phyloP scores from a whole-genome alignment of 23 tunicate species.

The Ciona savignyi region DNA sequence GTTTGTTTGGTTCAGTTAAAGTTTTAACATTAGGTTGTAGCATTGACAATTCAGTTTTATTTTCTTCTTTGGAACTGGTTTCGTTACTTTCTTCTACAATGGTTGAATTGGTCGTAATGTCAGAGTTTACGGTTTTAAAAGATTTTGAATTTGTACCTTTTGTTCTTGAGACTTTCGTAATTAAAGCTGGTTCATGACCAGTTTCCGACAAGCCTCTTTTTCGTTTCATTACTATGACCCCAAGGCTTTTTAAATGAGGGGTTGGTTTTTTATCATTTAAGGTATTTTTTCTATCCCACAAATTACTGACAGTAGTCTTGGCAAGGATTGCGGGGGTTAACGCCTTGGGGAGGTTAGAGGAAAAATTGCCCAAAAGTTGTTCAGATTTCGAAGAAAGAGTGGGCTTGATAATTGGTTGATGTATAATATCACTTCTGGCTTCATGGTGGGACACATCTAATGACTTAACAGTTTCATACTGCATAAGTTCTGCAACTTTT shows the following conservation, averaged over 20 bases:
- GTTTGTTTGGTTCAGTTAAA: no score
- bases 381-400: not conserved
- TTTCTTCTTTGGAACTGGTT: no score
- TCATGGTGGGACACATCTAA: slow-evolving; percentile 19
- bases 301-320: not conserved
- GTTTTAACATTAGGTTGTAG: no score
- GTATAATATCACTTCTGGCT: slow-evolving; percentile 20
- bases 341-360: slow-evolving; percentile 23
- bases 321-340: slow-evolving; percentile 13
- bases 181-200: no score
- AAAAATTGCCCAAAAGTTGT: not conserved
- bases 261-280: no score
- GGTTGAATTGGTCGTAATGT: no score
- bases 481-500: slow-evolving; percentile 44
- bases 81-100: no score
- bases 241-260: slow-evolving; percentile 13
- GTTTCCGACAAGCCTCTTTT: no score
- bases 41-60: no score
- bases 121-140: no score
- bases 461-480: slow-evolving; percentile 30
- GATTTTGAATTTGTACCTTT: no score
- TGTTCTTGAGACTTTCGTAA: no score
- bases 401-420: slow-evolving; percentile 30
- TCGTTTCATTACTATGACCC: slow-evolving; percentile 4
- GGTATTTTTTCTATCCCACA: not conserved